Evolutionary conservation across 2,113 vertebrate genomes (phyloP).

Genomic region (Catagonus wagneri): DNA sequence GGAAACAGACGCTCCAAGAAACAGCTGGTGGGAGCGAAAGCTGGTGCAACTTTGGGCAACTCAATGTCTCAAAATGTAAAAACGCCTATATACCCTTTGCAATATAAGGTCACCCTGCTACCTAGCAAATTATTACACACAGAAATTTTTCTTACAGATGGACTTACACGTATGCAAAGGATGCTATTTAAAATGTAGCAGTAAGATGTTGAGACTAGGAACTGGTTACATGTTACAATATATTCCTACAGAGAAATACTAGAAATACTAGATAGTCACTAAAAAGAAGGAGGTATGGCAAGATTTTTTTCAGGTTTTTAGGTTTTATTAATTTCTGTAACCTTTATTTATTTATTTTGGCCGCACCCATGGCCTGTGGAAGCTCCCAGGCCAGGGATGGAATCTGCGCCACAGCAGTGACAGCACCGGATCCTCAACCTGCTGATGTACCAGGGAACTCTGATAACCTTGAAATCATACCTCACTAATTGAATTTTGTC

Average conservation of each 20-base stretch:
- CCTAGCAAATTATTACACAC: too few species aligned
- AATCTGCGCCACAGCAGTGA: too few species aligned
- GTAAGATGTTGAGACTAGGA: background rate
- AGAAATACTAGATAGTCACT: slow-evolving; percentile 23
- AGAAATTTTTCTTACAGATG: slow-evolving; percentile 19
- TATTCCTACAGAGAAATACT: background rate
- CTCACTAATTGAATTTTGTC: slow-evolving; percentile 34
- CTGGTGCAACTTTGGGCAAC: background rate
- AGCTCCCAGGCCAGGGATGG: too few species aligned
- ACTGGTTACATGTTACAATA: background rate
- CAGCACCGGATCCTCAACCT: too few species aligned
- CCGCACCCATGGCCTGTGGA: too few species aligned
- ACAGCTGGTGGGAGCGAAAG: background rate
- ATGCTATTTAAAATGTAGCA: background rate
- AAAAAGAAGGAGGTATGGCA: slow-evolving; percentile 12
- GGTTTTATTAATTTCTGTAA: slow-evolving; percentile 62
- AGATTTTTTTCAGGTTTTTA: background rate
- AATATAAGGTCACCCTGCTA: background rate
- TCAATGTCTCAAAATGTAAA: slow-evolving; percentile 23
- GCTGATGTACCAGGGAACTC: too few species aligned
- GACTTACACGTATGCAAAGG: background rate
- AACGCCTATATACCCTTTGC: background rate
- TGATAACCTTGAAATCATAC: slow-evolving; percentile 35
- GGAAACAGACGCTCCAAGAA: slow-evolving; percentile 3
- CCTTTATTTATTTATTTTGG: background rate